Evolutionary conservation across 1,140 invertebrate species (phyloP).

Genomic region (Cryptotermes secundus): DNA sequence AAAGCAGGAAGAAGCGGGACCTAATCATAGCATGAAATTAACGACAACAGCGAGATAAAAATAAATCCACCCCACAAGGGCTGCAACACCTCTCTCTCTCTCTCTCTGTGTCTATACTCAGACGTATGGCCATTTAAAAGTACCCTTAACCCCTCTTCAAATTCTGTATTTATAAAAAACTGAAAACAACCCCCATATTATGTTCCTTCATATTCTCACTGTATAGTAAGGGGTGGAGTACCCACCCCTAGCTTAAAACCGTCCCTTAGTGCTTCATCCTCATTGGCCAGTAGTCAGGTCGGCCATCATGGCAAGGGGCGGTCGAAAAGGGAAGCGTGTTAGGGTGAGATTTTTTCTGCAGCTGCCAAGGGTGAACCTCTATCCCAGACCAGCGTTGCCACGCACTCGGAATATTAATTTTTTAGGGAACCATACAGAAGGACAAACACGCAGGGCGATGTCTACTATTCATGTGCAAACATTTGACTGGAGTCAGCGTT

Average conservation of each 20-base stretch:
- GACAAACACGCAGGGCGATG: not conserved
- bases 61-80: not conserved
- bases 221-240: not conserved
- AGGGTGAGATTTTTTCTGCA: not conserved
- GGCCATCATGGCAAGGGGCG: conserved; percentile 5
- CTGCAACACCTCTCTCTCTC: not conserved
- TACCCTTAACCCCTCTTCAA: conserved; percentile 14
- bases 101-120: not conserved
- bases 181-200: conserved; percentile 7
- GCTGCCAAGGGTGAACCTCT: not conserved
- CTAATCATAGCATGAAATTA: conserved; percentile 18
- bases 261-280: conserved; percentile 14
- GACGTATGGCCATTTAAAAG: not conserved
- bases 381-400: not conserved
- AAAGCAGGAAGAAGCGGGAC: not conserved
- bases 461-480: not conserved
- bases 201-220: not conserved
- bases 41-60: not conserved
- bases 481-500: not conserved
- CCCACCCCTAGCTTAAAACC: conserved; percentile 8
- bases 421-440: not conserved
- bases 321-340: conserved; percentile 14
- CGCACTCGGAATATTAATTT: conserved; percentile 17
- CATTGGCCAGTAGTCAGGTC: conserved; percentile 9
- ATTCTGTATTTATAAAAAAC: not conserved